Evolutionary conservation across 2,113 vertebrate species (phyloP).

Genomic region (Pseudopodoces humilis): DNA sequence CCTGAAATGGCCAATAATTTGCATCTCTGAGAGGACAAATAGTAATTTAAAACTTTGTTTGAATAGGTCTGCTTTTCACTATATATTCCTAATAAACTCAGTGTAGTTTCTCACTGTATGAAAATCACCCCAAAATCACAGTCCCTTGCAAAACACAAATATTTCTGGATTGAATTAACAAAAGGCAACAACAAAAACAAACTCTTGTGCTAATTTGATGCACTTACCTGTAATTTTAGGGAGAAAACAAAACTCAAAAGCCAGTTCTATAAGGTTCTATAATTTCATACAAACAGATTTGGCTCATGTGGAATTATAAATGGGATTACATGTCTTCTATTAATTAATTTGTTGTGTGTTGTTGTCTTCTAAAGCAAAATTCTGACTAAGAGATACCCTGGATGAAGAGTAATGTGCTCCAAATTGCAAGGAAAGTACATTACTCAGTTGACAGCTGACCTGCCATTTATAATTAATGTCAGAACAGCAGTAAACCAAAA

Average conservation of each 20-base stretch:
- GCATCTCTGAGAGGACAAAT: background rate
- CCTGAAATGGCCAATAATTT: background rate
- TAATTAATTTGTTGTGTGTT: background rate
- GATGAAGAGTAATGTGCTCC: conserved; percentile 14
- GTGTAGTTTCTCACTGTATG: background rate
- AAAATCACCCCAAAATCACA: background rate
- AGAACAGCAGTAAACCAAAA: conserved; percentile 62
- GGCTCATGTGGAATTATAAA: background rate
- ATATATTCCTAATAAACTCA: background rate
- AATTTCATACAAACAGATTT: background rate
- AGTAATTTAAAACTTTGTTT: background rate
- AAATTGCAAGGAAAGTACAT: background rate
- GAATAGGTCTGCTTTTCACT: background rate
- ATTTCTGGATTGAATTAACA: background rate
- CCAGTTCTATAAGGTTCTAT: background rate
- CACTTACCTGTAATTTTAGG: background rate
- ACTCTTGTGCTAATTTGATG: accelerated
- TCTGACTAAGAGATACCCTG: background rate
- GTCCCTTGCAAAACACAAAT: background rate
- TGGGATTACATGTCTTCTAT: background rate
- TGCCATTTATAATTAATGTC: conserved; percentile 71
- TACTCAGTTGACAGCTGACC: conserved; percentile 37
- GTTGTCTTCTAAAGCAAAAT: background rate
- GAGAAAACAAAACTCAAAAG: background rate
- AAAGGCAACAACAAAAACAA: background rate